phyloP scores from a whole-genome alignment of 2,888 invertebrate genomes.

The Aethes cnicana region DNA sequence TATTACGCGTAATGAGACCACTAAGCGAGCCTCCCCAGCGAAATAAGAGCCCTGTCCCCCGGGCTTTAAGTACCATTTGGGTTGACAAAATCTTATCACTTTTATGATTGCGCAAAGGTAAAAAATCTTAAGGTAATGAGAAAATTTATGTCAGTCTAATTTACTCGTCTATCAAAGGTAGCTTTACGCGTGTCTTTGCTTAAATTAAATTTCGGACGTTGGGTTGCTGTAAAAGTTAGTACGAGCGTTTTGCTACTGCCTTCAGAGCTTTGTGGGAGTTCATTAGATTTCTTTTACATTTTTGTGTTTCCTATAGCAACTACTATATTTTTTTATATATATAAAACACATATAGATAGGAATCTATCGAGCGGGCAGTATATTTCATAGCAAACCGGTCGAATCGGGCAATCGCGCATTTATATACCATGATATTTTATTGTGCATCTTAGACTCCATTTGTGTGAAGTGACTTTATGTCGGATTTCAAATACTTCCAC shows the following conservation, averaged over 20 bases:
- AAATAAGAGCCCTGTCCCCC: slow-evolving; percentile 37
- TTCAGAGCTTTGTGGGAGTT: too few species aligned
- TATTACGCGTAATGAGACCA: slow-evolving; percentile 56
- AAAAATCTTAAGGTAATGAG: slow-evolving; percentile 31
- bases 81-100: slow-evolving; percentile 28
- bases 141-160: slow-evolving; percentile 26
- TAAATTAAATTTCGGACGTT: slow-evolving; percentile 21
- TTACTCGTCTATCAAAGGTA: slow-evolving; percentile 27
- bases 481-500: too few species aligned
- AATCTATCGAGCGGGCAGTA: too few species aligned
- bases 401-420: too few species aligned
- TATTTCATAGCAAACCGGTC: too few species aligned
- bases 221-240: not conserved
- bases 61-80: slow-evolving; percentile 35
- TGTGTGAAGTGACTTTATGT: too few species aligned
- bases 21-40: slow-evolving; percentile 32
- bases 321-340: too few species aligned
- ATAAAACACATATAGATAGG: too few species aligned
- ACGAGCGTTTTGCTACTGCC: not conserved
- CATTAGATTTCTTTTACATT: too few species aligned
- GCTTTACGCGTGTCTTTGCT: slow-evolving; percentile 27
- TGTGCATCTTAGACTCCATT: too few species aligned
- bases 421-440: too few species aligned
- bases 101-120: slow-evolving; percentile 39
- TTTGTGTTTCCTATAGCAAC: too few species aligned